Conservation (phyloP, 2,113 vertebrate genomes). For the Camarhynchus parvulus region DNA sequence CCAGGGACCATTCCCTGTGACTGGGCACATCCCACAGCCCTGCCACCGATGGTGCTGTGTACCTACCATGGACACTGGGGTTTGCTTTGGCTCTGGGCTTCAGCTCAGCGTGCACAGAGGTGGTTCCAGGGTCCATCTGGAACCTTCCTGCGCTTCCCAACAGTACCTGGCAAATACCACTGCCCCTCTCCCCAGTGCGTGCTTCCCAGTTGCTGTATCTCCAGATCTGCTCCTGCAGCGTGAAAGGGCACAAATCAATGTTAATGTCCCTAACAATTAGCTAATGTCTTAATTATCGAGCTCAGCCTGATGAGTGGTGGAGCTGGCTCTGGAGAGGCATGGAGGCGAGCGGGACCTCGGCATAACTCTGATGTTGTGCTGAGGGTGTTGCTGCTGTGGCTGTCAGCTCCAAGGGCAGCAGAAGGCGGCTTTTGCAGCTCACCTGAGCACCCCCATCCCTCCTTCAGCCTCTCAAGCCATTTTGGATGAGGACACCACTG, state of each 20-base stretch:
- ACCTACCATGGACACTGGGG: not conserved
- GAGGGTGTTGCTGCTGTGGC: not conserved
- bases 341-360: not conserved
- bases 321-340: not conserved
- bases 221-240: not conserved
- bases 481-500: not conserved
- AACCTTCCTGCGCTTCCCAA: not conserved
- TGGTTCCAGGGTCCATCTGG: not conserved
- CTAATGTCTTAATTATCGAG: slow-evolving; percentile 72
- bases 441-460: not conserved
- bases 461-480: fast-evolving
- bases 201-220: not conserved
- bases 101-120: fast-evolving
- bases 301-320: slow-evolving; percentile 26
- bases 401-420: not conserved
- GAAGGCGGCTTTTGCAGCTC: not conserved
- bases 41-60: fast-evolving
- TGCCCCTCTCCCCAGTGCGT: not conserved
- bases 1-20: not conserved
- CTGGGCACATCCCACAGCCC: not conserved
- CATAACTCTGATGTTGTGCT: not conserved
- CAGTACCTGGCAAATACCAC: not conserved
- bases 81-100: not conserved
- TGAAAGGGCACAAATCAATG: slow-evolving; percentile 72
- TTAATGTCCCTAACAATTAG: slow-evolving; percentile 73